Evolutionary conservation across 23 tunicate genomes (phyloP), one percentile per base, ranked within the genome.

Genomic region (Clavelina lepadiformis): DNA sequence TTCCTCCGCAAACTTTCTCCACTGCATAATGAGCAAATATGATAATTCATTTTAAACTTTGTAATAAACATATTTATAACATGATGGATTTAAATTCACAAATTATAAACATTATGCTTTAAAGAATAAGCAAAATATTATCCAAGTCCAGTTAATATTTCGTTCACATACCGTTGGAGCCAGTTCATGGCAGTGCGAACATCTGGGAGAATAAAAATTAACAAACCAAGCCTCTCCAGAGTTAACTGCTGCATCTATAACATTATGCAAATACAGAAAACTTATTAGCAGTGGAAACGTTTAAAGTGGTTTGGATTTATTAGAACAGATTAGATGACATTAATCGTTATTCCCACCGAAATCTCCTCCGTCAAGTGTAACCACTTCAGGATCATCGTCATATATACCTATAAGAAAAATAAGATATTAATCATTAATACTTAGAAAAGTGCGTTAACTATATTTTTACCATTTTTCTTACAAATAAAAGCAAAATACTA

Each of bases 181-280:
- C 26, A 94, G 81, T 21, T 94, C 96, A 58, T 94, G 95, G 31
- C 99, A 94, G 81, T 94, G 99, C 3, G 91, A 80, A 58, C 99
- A 94, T 51, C 99, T 56, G 36, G 94, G 95, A 0, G 99, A 94
- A 33, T 94, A 94, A 76, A 94, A 94, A 46, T 94, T 94, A 23
- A 94, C 79, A 56, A 94, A 86, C 99, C 99, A 94, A 18, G 68
- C 87, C 46, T 94, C 99, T 11, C 95, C 99, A 5, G 91, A 80
- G 2, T 89, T 82, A 1, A 94, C 60, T 1, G 99, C 95, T 20
- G 89, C 83, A 33, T 94, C 91, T 79, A 60, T 21, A 61, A 23
- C 11, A 41, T 41, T 41, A 41, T 11, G 11, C 11, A 41, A 41
- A 41, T 41, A 8, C 11, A 11, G 49, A 8, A 8, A 41, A 41